phyloP scores from a whole-genome alignment of 2,888 invertebrate species.

The Nipponacmea schrenckii region DNA sequence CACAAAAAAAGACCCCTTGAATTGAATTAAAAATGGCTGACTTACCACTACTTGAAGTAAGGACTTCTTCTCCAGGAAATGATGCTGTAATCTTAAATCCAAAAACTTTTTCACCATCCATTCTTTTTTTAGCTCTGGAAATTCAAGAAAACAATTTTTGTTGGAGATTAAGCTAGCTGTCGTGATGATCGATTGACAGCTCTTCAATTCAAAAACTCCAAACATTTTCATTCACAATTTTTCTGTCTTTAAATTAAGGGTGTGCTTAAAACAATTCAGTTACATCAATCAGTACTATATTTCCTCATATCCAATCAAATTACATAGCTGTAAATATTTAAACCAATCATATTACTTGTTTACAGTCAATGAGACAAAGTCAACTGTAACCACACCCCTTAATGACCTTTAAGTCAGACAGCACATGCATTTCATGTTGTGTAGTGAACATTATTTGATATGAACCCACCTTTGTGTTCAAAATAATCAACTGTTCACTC shows the following conservation, averaged over 20 bases:
- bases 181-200: not conserved
- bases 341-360: too few species aligned
- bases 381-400: too few species aligned
- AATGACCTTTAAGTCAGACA: too few species aligned
- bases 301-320: slow-evolving; percentile 3
- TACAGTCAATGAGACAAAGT: too few species aligned
- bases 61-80: slow-evolving; percentile 6
- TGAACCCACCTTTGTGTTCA: too few species aligned
- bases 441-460: too few species aligned
- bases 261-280: not conserved
- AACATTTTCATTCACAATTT: not conserved
- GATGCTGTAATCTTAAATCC: slow-evolving; percentile 73
- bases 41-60: slow-evolving; percentile 4
- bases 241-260: not conserved
- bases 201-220: not conserved
- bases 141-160: slow-evolving; percentile 20
- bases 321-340: too few species aligned
- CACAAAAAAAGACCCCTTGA: too few species aligned
- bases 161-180: slow-evolving; percentile 4
- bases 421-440: too few species aligned
- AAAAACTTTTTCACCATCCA: slow-evolving; percentile 86
- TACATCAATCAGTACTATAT: not conserved
- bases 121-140: slow-evolving; percentile 81
- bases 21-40: not conserved
- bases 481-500: too few species aligned